These are phyloP conservation scores for Reinhardtius hippoglossoides DNA, from an alignment of 2,113 vertebrate species.

Conservation along the genomic window DNA sequence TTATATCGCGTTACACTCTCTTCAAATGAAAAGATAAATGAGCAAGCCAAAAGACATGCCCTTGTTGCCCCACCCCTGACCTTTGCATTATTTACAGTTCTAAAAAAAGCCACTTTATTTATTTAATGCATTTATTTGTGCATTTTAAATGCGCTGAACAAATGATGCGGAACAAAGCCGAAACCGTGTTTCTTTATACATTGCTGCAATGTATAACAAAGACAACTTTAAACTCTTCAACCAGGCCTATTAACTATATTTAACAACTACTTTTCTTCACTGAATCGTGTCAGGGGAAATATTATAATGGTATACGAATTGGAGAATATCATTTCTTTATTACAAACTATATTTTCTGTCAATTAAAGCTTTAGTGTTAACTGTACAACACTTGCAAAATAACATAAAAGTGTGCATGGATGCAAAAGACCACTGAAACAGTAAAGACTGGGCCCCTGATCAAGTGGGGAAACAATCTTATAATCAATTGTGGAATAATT, in stretches of 20 bases:
- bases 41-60: neutral
- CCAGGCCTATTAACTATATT: too few species aligned
- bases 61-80: neutral
- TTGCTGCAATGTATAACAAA: too few species aligned
- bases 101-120: neutral
- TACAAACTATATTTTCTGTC: neutral
- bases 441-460: too few species aligned
- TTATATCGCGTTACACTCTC: neutral
- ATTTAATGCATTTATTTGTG: neutral
- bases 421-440: too few species aligned
- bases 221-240: too few species aligned
- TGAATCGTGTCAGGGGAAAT: neutral
- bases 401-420: too few species aligned
- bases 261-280: too few species aligned
- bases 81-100: neutral
- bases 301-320: neutral
- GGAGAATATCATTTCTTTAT: neutral
- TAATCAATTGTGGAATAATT: too few species aligned
- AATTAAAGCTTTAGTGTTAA: neutral
- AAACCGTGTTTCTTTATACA: too few species aligned
- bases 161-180: neutral
- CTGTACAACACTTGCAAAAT: too few species aligned
- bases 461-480: too few species aligned
- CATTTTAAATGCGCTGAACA: neutral
- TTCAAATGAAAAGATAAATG: neutral